Conservation (phyloP, 35 echinoderm and acorn worm genomes). For the Chiridota heheva region DNA sequence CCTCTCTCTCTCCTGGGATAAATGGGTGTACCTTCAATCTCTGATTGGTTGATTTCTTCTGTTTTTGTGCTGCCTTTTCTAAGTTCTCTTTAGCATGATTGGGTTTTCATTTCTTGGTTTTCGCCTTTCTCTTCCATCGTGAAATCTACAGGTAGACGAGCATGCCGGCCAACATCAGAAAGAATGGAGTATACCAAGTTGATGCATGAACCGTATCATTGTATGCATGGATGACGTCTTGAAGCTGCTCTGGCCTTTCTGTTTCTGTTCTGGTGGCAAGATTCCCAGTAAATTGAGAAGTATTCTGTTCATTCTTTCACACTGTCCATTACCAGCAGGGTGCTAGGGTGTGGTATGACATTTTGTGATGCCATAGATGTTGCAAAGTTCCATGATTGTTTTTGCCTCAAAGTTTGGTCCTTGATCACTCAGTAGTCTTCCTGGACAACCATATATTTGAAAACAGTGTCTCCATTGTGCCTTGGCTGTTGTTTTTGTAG, state of each 20-base stretch:
- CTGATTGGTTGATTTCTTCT: not conserved
- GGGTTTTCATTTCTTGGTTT: not conserved
- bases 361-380: constrained; percentile 42
- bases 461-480: constrained; percentile 21
- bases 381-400: constrained; percentile 1
- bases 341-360: constrained; percentile 47
- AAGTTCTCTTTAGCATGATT: not conserved
- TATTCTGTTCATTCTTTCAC: constrained; percentile 41
- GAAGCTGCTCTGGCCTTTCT: constrained; percentile 41
- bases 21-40: not conserved
- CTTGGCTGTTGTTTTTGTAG: constrained; percentile 36
- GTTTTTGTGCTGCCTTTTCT: not conserved
- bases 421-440: constrained; percentile 20
- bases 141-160: constrained; percentile 40
- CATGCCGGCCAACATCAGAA: constrained; percentile 58
- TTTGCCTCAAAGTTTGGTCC: constrained; percentile 43
- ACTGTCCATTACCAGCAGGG: constrained; percentile 43
- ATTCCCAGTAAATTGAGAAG: constrained; percentile 39
- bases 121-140: not conserved
- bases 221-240: constrained; percentile 33
- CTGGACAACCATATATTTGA: constrained; percentile 30
- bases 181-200: constrained; percentile 55
- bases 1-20: constrained; percentile 3
- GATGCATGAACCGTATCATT: constrained; percentile 47
- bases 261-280: constrained; percentile 29